Base-by-base conservation (phyloP, 2,888 invertebrate genomes). In the Parapristionchus giblindavisi region DNA sequence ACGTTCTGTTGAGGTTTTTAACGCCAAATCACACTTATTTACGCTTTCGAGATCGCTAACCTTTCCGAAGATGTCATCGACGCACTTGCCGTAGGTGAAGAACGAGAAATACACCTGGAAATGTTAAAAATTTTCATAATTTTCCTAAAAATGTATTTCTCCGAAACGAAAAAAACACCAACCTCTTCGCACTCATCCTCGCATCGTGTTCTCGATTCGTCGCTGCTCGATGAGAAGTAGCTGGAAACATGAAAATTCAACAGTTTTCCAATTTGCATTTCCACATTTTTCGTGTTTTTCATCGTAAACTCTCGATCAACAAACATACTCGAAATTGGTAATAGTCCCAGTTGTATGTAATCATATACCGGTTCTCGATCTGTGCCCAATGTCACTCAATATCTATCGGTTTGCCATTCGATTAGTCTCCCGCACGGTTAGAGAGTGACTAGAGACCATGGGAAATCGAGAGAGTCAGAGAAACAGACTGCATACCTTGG, bases 121-220 rank as follows among this genome's bases (percentile, higher is more conserved):
- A 60, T n/a, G n/a, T 8, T n/a, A 27, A 14, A 24, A 27, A 27
- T 52, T 6, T 51, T 52, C 52, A n/a, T 38, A 29, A 48, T 34
- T 29, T 32, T 14, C 34, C 21, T n/a, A 38, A 56, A 17, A 1
- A 54, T 38, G 8, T 17, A 24, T n/a, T 3, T 51, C 1, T 11
- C 14, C 11, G 66, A 48, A 43, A 40, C 17, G 51, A 8, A 36
- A 6, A n/a, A n/a, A 34, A 8, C 21, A 21, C 52, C 14, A 24
- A 84, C 85, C 78, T 85, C 85, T 77, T 85, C 85, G 77, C 87
- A 87, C 76, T 87, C 87, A 75, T 87, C 87, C 54, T 87, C 85
- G 76, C 87, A 87, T 61, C 86, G 76, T n/a, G 79, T 76, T 71
- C 78, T 82, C 21, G 85, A 85, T 38, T 86, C 85, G 75, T 86